Evolutionary conservation across 2,888 invertebrate genomes (phyloP).

Genomic region (Cephus rjabovi): DNA sequence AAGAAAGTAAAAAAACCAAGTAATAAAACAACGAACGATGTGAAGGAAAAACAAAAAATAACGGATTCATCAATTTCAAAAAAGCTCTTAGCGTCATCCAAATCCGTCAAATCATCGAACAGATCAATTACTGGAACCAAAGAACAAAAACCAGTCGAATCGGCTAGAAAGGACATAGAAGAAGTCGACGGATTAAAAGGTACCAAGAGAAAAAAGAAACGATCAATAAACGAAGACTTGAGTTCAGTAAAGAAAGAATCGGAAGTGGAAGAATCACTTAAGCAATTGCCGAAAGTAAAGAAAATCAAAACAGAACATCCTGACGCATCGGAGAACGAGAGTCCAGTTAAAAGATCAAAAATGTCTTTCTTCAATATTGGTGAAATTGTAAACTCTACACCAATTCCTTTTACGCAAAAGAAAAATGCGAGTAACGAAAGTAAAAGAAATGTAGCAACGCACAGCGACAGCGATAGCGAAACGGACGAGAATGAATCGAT

Average conservation of each 20-base stretch:
- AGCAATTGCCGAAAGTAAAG: slow-evolving; percentile 24
- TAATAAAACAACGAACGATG: slow-evolving; percentile 14
- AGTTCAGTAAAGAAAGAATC: slow-evolving; percentile 21
- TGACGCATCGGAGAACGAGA: too few relatives aligned
- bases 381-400: too few relatives aligned
- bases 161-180: slow-evolving; percentile 11
- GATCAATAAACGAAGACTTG: not conserved
- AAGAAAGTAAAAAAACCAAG: slow-evolving; percentile 5
- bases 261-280: slow-evolving; percentile 19
- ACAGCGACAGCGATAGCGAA: too few relatives aligned
- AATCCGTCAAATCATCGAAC: slow-evolving; percentile 8
- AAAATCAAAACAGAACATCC: not conserved
- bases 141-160: not conserved
- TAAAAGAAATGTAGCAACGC: too few relatives aligned
- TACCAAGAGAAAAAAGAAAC: not conserved
- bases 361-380: too few relatives aligned
- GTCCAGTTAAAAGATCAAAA: too few relatives aligned
- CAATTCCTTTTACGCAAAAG: too few relatives aligned
- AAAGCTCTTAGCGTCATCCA: not conserved
- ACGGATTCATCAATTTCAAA: not conserved
- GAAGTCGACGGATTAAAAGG: slow-evolving; percentile 6
- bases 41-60: slow-evolving; percentile 15
- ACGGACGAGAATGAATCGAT: too few relatives aligned
- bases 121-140: not conserved
- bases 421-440: too few relatives aligned